Conservation (phyloP, 2,797 vertebrate genomes). For the Babyrousa celebensis region DNA sequence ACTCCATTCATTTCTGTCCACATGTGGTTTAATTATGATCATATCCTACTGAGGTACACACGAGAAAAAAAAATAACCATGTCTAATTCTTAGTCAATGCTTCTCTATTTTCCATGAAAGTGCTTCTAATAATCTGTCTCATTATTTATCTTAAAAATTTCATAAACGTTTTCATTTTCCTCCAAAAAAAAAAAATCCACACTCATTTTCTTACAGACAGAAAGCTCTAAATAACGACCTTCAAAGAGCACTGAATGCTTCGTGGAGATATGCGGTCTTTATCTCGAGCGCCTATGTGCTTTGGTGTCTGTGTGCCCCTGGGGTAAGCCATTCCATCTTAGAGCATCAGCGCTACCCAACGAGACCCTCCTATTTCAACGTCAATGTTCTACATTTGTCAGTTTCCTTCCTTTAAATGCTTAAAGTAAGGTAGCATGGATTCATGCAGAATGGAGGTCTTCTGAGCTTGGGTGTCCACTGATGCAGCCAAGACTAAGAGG, state of each 20-base stretch:
- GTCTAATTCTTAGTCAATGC: neutral
- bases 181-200: too few relatives aligned
- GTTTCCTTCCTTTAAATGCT: neutral
- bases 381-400: neutral
- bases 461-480: neutral
- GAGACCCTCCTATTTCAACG: accelerated
- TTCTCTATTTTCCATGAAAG: neutral
- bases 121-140: neutral
- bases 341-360: neutral
- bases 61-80: neutral
- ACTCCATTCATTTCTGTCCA: neutral
- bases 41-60: neutral
- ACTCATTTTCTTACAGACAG: neutral
- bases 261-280: accelerated
- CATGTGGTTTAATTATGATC: neutral
- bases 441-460: neutral
- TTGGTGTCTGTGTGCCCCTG: accelerated
- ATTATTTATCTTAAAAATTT: slow-evolving; percentile 1
- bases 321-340: accelerated
- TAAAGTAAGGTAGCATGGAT: accelerated
- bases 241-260: too few relatives aligned
- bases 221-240: neutral
- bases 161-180: neutral
- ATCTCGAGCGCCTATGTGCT: neutral
- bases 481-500: neutral